Evolutionary conservation across 2,797 vertebrate species (phyloP).

Genomic region (Pseudomugil tenellus): DNA sequence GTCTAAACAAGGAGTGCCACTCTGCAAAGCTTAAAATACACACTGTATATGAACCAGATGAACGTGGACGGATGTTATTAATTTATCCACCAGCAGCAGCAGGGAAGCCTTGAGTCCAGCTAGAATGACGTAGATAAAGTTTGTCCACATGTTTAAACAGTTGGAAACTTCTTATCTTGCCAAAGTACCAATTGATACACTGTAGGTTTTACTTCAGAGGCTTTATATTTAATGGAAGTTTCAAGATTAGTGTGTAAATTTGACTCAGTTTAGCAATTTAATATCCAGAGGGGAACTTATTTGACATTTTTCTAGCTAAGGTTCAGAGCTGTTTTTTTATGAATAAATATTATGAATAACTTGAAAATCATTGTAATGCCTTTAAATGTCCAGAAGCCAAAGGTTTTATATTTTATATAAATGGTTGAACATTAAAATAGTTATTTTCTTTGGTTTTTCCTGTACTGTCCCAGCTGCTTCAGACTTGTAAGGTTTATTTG

Average conservation of each 20-base stretch:
- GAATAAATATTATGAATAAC: no score
- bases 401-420: no score
- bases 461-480: not conserved
- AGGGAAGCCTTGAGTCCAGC: not conserved
- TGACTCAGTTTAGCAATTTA: not conserved
- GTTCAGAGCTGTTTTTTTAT: no score
- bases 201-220: not conserved
- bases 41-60: not conserved
- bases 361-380: no score
- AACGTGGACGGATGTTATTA: not conserved
- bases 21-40: not conserved
- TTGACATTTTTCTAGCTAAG: no score
- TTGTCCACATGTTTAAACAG: not conserved
- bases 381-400: no score
- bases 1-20: slow-evolving; percentile 25
- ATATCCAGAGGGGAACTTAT: not conserved
- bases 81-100: not conserved
- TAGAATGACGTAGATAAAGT: not conserved
- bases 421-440: not conserved
- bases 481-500: not conserved
- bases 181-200: not conserved
- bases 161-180: not conserved
- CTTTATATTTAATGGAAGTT: not conserved
- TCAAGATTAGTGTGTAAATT: not conserved
- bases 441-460: not conserved